Evolutionary conservation across 2,797 vertebrate species (phyloP).

Genomic region (Notamacropus eugenii): DNA sequence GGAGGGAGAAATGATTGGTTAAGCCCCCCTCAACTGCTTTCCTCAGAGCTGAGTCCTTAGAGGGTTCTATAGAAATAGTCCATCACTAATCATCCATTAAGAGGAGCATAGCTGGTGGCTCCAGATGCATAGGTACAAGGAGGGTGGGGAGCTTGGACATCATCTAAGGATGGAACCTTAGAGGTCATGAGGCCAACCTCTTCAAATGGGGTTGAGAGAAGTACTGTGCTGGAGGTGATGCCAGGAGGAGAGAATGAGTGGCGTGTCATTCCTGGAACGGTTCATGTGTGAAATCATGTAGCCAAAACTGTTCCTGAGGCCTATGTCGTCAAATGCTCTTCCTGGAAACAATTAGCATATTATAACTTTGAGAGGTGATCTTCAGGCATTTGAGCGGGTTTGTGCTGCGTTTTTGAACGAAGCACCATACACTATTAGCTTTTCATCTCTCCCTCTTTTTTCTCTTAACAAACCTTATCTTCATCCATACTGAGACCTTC

Average conservation of each 20-base stretch:
- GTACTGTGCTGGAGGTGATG: not conserved
- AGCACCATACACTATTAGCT: not conserved
- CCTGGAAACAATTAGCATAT: slow-evolving; percentile 79
- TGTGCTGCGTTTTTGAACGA: slow-evolving; percentile 66
- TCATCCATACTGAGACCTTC: slow-evolving; percentile 20
- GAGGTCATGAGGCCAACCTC: not conserved
- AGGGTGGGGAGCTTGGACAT: not conserved
- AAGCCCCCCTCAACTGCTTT: not conserved
- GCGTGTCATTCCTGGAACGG: not conserved
- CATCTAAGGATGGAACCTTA: not conserved
- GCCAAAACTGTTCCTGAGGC: not conserved
- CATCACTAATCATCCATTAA: not conserved
- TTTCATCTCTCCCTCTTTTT: not conserved
- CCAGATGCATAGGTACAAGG: not conserved
- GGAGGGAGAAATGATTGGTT: not conserved
- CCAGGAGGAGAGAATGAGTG: not conserved
- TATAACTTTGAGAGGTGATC: slow-evolving; percentile 71
- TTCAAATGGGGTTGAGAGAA: not conserved
- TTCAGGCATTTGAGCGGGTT: slow-evolving; percentile 71
- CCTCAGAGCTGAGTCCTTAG: slow-evolving; percentile 18
- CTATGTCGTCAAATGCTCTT: not conserved
- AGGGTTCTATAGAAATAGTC: not conserved
- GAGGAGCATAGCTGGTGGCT: not conserved
- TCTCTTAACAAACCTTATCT: not conserved
- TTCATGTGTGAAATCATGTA: not conserved